Percentiles rank a stretch among this genome's conserved stretches.
Evolutionary conservation across 1,140 invertebrate genomes (phyloP).

Genomic region (Condylostylus longicornis): DNA sequence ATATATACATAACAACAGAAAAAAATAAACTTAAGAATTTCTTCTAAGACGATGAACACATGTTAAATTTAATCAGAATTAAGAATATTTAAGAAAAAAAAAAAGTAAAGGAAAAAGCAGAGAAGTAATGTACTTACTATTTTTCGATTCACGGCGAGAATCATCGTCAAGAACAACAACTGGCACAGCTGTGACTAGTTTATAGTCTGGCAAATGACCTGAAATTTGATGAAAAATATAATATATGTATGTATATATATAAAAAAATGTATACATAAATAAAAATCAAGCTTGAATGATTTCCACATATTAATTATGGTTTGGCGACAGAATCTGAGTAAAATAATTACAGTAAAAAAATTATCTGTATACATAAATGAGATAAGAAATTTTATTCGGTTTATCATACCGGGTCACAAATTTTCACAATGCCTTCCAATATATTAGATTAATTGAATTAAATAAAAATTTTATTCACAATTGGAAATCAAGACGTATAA

Average conservation of each 20-base stretch:
- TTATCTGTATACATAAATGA: neutral
- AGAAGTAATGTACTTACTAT: too few relatives aligned
- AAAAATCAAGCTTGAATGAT: neutral
- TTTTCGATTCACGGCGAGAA: too few relatives aligned
- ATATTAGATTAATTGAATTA: too few relatives aligned
- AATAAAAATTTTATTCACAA: too few relatives aligned
- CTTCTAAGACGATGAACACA: too few relatives aligned
- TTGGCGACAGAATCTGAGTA: slow-evolving; percentile 11
- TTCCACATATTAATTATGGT: neutral
- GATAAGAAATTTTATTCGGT: neutral
- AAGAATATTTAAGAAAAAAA: too few relatives aligned
- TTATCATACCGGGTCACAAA: neutral
- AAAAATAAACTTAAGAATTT: too few relatives aligned
- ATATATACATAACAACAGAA: too few relatives aligned
- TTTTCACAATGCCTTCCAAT: too few relatives aligned
- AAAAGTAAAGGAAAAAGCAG: too few relatives aligned
- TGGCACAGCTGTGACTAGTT: slow-evolving; percentile 41
- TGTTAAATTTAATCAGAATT: too few relatives aligned
- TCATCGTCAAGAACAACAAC: slow-evolving; percentile 44
- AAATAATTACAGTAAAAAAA: slow-evolving; percentile 8
- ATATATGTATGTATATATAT: neutral
- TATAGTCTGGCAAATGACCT: slow-evolving; percentile 35
- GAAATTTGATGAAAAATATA: slow-evolving; percentile 3
- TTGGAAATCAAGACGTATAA: too few relatives aligned
- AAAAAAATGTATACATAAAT: neutral